Base-by-base conservation (phyloP, 2,888 invertebrate genomes). In the Drepanosiphum platanoidis region DNA sequence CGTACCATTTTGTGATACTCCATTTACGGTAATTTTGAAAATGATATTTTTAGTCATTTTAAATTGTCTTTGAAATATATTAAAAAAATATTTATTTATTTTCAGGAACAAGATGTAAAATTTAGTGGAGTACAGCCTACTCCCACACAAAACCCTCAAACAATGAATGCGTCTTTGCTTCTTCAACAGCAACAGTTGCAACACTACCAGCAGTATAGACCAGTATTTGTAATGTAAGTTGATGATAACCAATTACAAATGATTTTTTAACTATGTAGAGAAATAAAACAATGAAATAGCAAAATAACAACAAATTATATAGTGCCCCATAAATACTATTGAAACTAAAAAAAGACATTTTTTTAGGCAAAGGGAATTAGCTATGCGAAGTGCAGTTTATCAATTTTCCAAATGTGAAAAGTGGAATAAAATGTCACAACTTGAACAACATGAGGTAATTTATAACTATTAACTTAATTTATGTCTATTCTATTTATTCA, bases 11-110 rank as follows among this genome's bases (percentile, higher is more conserved):
- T 81, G 88, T 86, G 86, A 87, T 39, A 86, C 64, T 89, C 90
- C n/a, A 90, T 92, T 87, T 91, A 91, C 15, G 90, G 92, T 8
- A 88, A n/a, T n/a, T n/a, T n/a, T 91, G 90, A n/a, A n/a, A 88
- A 88, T 87, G 27, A 30, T n/a, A 15, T 78, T 79, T 66, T 18
- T 64, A 18, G 27, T 34, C 22, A 32, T 58, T 71, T 22, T 46
- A 61, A 58, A 18, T 58, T 58, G 27, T 11, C 30, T 18, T 68
- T 77, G 61, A 52, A 74, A 34, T 11, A 13, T 58, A 18, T 32
- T 64, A 27, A n/a, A 61, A 18, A 52, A 18, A n/a, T n/a, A n/a
- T 64, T 66, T 0, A 39, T 75, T 32, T 66, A 66, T 52, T 39
- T 68, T 58, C 58, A 84, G 84, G 84, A 84, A 32, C 84, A 77